Evolutionary conservation across 2,113 vertebrate species (phyloP).

Genomic region (Lophius piscatorius): DNA sequence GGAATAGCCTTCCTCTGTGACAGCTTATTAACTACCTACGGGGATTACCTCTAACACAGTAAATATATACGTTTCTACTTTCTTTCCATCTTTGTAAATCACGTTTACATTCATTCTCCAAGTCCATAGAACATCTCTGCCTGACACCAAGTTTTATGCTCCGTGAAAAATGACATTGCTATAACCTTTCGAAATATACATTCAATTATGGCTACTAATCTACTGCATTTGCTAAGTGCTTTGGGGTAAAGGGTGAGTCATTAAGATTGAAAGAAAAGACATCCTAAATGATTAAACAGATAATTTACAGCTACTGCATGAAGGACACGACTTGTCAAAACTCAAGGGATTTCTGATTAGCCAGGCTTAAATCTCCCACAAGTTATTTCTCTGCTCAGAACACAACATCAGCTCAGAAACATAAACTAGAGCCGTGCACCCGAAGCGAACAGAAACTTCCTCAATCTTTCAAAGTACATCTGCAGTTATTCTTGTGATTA

Average conservation of each 20-base stretch:
- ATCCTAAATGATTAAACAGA: slow-evolving; percentile 82
- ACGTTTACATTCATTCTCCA: slow-evolving; percentile 40
- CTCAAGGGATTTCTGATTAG: slow-evolving; percentile 51
- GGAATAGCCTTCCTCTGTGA: slow-evolving; percentile 42
- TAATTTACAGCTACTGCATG: slow-evolving; percentile 63
- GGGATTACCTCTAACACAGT: slow-evolving; percentile 61
- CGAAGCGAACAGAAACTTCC: slow-evolving; percentile 23
- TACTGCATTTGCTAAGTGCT: slow-evolving; percentile 51
- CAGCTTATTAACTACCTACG: slow-evolving; percentile 60
- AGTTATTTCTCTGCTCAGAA: slow-evolving; percentile 39
- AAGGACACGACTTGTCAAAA: slow-evolving; percentile 69
- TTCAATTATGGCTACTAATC: slow-evolving; percentile 60
- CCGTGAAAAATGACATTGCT: slow-evolving; percentile 61
- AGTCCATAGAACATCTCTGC: slow-evolving; percentile 36
- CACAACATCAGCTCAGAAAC: slow-evolving; percentile 39
- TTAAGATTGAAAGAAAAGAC: slow-evolving; percentile 89
- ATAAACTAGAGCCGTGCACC: slow-evolving; percentile 11
- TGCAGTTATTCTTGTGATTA: slow-evolving; percentile 30
- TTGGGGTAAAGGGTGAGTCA: slow-evolving; percentile 81
- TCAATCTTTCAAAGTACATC: slow-evolving; percentile 16
- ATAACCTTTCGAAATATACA: slow-evolving; percentile 65
- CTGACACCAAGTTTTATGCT: slow-evolving; percentile 22
- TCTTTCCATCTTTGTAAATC: slow-evolving; percentile 46
- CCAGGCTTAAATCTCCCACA: slow-evolving; percentile 36
- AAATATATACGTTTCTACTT: slow-evolving; percentile 46